phyloP scores from a whole-genome alignment of 2,113 vertebrate genomes.

The Calypte anna region DNA sequence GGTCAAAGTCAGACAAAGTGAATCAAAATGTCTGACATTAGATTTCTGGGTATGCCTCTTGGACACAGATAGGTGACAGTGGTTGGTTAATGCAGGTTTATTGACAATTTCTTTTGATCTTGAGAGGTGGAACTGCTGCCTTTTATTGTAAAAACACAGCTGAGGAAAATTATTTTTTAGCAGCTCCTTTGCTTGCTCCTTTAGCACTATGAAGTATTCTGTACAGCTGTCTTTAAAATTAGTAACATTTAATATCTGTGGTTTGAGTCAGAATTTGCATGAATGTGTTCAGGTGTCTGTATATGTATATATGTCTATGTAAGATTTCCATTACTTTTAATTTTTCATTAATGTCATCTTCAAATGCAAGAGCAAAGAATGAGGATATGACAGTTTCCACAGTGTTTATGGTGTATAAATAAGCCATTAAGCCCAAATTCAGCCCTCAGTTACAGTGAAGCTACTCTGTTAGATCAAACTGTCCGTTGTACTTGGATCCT shows the following conservation, averaged over 20 bases:
- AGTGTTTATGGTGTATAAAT: neutral
- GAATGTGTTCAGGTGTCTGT: neutral
- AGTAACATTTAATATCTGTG: neutral
- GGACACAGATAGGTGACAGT: neutral
- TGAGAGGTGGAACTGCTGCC: neutral
- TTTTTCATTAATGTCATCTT: neutral
- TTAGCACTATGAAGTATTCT: neutral
- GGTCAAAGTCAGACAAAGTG: neutral
- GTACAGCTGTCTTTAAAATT: conserved; percentile 18
- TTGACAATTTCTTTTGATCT: neutral
- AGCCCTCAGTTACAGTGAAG: neutral
- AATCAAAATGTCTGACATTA: neutral
- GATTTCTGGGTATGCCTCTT: neutral
- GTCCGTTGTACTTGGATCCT: neutral
- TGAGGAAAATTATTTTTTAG: neutral
- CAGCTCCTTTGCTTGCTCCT: neutral
- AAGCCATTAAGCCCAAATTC: neutral
- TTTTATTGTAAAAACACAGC: neutral
- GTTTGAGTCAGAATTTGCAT: neutral
- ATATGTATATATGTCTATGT: neutral
- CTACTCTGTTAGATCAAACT: neutral
- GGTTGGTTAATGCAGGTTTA: neutral
- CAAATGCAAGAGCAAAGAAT: neutral
- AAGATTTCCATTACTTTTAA: neutral
- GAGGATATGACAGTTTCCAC: neutral